Percentiles rank a stretch among this genome's conserved stretches.
Conservation (phyloP, 2,888 invertebrate genomes). For the Diloba caeruleocephala region DNA sequence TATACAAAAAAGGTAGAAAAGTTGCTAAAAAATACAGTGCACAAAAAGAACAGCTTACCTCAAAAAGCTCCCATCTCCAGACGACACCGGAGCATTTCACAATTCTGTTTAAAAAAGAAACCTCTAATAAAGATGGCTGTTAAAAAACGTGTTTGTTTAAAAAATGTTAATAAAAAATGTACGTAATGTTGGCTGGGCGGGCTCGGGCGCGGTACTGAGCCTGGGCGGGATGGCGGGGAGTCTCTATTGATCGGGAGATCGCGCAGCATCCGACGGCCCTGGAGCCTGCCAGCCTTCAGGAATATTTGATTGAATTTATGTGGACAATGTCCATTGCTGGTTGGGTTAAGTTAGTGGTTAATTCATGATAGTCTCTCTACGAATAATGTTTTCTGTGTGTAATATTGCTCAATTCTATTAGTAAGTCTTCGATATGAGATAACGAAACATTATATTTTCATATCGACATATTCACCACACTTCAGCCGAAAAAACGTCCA, state of each 20-base stretch:
- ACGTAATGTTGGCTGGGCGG: conserved; percentile 38
- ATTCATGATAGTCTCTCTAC: too few species aligned
- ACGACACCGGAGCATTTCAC: conserved; percentile 59
- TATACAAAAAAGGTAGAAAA: background rate
- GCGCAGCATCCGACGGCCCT: conserved; percentile 78
- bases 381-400: too few species aligned
- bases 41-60: conserved; percentile 63
- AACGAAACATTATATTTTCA: too few species aligned
- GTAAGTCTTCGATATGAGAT: too few species aligned
- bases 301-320: conserved; percentile 23
- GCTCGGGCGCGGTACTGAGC: conserved; percentile 70
- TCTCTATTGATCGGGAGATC: conserved; percentile 75
- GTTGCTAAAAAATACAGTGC: conserved; percentile 5
- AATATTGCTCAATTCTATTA: background rate
- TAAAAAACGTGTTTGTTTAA: conserved; percentile 37
- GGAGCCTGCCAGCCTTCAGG: conserved; percentile 48
- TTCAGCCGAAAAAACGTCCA: too few species aligned
- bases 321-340: conserved; percentile 59
- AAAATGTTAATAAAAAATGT: conserved; percentile 48
- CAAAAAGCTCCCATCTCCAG: conserved; percentile 75
- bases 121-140: conserved; percentile 33
- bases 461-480: too few species aligned
- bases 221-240: conserved; percentile 59
- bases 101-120: conserved; percentile 42
- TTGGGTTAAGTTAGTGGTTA: conserved; percentile 2